phyloP scores from a whole-genome alignment of 2,888 invertebrate species.

The Phlogophora meticulosa region DNA sequence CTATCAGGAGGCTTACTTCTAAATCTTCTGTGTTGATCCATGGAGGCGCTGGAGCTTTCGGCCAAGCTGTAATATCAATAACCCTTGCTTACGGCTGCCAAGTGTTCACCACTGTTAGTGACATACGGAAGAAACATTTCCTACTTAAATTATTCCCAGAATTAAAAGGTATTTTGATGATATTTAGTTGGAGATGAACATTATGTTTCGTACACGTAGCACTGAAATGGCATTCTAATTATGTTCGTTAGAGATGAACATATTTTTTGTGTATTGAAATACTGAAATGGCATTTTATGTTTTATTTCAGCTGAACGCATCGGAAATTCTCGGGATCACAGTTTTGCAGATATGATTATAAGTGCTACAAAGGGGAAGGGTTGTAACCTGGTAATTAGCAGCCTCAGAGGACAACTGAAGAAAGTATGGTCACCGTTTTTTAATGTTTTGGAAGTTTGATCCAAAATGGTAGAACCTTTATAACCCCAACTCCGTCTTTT shows the following conservation, averaged over 20 bases:
- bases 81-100: slow-evolving; percentile 61
- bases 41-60: slow-evolving; percentile 62
- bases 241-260: too few relatives aligned
- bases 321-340: slow-evolving; percentile 76
- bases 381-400: slow-evolving; percentile 73
- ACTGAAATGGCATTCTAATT: too few relatives aligned
- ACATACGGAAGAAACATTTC: slow-evolving; percentile 69
- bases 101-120: slow-evolving; percentile 76
- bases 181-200: background rate
- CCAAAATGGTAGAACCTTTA: too few relatives aligned
- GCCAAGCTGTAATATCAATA: slow-evolving; percentile 73
- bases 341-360: slow-evolving; percentile 64
- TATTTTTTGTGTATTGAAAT: too few relatives aligned
- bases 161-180: slow-evolving; percentile 40
- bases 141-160: slow-evolving; percentile 70
- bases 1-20: fast-evolving
- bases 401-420: slow-evolving; percentile 72
- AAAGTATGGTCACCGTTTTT: slow-evolving; percentile 68
- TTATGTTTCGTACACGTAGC: too few relatives aligned
- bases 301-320: slow-evolving; percentile 75
- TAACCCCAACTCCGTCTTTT: too few relatives aligned
- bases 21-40: slow-evolving; percentile 37
- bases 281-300: too few relatives aligned
- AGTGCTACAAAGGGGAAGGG: slow-evolving; percentile 61
- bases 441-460: background rate